Percentiles rank a stretch among this genome's conserved stretches.
These are phyloP conservation scores for Diplodus sargus DNA, from an alignment of 2,797 vertebrate species.

Conservation along the genomic window DNA sequence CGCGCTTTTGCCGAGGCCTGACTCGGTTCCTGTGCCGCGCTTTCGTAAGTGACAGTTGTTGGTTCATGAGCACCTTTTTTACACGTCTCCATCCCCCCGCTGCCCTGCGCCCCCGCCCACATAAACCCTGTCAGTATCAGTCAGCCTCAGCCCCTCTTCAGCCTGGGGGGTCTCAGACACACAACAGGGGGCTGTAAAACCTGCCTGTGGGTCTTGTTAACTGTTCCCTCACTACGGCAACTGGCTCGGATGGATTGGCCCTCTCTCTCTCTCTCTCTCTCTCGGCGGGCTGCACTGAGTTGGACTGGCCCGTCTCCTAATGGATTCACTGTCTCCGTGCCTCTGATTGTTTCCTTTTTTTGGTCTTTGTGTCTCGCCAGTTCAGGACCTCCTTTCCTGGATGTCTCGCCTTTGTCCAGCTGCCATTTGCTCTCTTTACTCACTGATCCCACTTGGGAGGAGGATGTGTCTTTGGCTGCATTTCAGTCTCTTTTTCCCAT, in stretches of 20 bases:
- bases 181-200: conserved; percentile 81
- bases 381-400: conserved; percentile 64
- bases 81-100: conserved; percentile 53
- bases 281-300: conserved; percentile 34
- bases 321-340: conserved; percentile 64
- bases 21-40: conserved; percentile 19
- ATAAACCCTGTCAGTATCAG: conserved; percentile 81
- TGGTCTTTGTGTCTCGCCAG: conserved; percentile 70
- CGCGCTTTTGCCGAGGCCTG: conserved; percentile 36
- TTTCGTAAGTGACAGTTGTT: conserved; percentile 90
- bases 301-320: conserved; percentile 65
- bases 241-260: conserved; percentile 72
- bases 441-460: conserved; percentile 31
- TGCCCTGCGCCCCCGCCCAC: conserved; percentile 54
- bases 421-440: conserved; percentile 48
- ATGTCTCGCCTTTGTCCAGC: conserved; percentile 64
- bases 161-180: conserved; percentile 83
- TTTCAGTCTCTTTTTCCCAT: neutral
- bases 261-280: conserved; percentile 29
- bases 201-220: conserved; percentile 79
- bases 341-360: conserved; percentile 67
- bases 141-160: conserved; percentile 76
- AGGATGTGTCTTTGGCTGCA: conserved; percentile 6
- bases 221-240: conserved; percentile 78
- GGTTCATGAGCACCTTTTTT: conserved; percentile 81